Percentiles rank a stretch among this genome's conserved stretches.
Evolutionary conservation across 1,140 invertebrate genomes (phyloP).

Genomic region (Aphaenogaster floridana): DNA sequence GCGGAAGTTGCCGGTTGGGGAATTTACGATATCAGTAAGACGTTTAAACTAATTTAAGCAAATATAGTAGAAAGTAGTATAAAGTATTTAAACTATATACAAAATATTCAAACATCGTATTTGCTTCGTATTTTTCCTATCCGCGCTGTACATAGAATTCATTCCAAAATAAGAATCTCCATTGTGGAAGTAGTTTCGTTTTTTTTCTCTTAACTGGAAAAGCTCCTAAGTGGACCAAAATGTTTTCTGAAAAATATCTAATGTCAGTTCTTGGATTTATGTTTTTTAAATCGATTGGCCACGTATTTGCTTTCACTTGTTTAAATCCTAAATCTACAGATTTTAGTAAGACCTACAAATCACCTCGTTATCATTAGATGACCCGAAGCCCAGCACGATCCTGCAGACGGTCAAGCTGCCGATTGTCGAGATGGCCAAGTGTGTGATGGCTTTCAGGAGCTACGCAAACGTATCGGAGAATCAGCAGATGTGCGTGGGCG

Average conservation of each 20-base stretch:
- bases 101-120: neutral
- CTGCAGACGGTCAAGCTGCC: constrained; percentile 85
- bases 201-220: neutral
- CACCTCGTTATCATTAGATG: constrained; percentile 54
- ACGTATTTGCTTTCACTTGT: neutral
- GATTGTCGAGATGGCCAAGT: constrained; percentile 83
- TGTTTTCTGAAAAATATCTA: neutral
- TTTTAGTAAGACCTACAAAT: neutral
- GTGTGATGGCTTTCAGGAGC: constrained; percentile 82
- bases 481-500: constrained; percentile 89
- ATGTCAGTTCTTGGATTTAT: neutral
- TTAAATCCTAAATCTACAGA: neutral
- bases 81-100: neutral
- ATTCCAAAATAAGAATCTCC: neutral
- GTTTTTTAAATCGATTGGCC: neutral
- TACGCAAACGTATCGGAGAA: constrained; percentile 82
- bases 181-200: neutral
- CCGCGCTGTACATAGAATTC: too few species aligned
- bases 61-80: neutral
- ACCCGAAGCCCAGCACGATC: constrained; percentile 78
- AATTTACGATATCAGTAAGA: constrained; percentile 78
- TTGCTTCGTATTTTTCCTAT: neutral
- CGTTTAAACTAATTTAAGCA: neutral
- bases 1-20: constrained; percentile 89
- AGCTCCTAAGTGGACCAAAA: neutral